A percentile compares a stretch with the other conserved stretches of the same genome.
Conservation (phyloP, 2,113 vertebrate species). For the Aegotheles bennettii region DNA sequence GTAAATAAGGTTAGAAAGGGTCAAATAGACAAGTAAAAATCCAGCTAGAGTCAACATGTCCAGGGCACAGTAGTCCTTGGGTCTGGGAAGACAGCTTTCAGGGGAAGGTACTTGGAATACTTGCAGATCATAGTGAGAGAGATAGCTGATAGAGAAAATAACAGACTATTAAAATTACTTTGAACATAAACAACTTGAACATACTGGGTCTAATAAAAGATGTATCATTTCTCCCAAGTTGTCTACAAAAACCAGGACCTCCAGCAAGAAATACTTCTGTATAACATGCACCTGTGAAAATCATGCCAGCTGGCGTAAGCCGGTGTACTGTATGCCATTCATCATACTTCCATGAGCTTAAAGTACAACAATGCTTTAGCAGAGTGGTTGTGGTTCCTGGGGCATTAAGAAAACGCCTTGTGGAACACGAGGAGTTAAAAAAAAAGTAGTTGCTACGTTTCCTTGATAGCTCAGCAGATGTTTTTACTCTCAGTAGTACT, state of each 20-base stretch:
- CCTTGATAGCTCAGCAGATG: not conserved
- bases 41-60: not conserved
- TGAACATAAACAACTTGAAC: conserved; percentile 74
- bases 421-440: not conserved
- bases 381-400: not conserved
- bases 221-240: conserved; percentile 77
- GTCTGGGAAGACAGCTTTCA: not conserved
- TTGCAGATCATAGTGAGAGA: not conserved
- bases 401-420: not conserved
- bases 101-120: not conserved
- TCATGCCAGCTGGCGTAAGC: not conserved
- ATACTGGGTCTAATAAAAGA: conserved; percentile 73
- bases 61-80: not conserved
- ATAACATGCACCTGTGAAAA: conserved; percentile 65
- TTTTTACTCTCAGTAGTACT: not conserved
- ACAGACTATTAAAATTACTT: conserved; percentile 35
- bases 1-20: not conserved
- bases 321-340: not conserved
- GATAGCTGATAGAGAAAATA: not conserved
- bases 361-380: not conserved
- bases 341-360: not conserved
- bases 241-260: conserved; percentile 74
- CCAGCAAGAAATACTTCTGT: conserved; percentile 74
- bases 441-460: not conserved
- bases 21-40: not conserved